A percentile compares a stretch with the other conserved stretches of the same genome.
phyloP scores from a whole-genome alignment of 2,113 vertebrate species.

The Chloropsis hardwickii region DNA sequence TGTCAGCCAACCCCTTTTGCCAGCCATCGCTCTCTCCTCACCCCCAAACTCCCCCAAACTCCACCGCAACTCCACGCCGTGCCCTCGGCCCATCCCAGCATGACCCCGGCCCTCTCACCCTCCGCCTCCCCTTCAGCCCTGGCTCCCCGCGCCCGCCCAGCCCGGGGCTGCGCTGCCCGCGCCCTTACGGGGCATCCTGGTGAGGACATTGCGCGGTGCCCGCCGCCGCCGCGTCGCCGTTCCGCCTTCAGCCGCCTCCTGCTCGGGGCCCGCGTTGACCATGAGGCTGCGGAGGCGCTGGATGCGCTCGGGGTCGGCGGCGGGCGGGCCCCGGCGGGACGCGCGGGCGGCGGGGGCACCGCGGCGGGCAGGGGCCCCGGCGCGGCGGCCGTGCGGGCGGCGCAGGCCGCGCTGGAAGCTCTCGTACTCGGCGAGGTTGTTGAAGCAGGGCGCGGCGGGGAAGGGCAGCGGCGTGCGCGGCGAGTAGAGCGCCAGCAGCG shows the following conservation, averaged over 20 bases:
- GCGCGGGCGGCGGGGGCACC: slow-evolving; percentile 34
- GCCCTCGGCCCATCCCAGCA: neutral
- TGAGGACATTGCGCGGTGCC: slow-evolving; percentile 86
- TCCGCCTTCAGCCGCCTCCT: slow-evolving; percentile 56
- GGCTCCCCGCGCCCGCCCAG: neutral
- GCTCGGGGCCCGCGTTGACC: slow-evolving; percentile 67
- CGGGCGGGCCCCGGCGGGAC: slow-evolving; percentile 2
- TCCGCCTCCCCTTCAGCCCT: neutral
- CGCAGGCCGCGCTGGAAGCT: neutral
- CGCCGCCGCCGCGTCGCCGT: slow-evolving; percentile 49
- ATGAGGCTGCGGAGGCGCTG: slow-evolving; percentile 85
- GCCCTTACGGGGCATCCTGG: slow-evolving; percentile 87
- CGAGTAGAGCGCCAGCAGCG: neutral
- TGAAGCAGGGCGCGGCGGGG: neutral
- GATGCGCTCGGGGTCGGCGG: slow-evolving; percentile 79
- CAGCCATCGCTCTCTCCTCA: neutral
- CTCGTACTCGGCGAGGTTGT: neutral
- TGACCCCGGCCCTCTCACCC: neutral
- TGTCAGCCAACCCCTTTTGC: neutral
- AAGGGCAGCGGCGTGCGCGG: neutral
- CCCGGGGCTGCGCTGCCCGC: neutral
- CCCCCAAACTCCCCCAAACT: neutral
- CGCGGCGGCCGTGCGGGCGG: neutral
- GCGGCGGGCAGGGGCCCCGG: too few relatives aligned
- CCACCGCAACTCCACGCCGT: neutral